These are phyloP conservation scores for Pseudomyrmex cubaensis DNA, from an alignment of 1,140 invertebrate genomes.

Conservation along the genomic window DNA sequence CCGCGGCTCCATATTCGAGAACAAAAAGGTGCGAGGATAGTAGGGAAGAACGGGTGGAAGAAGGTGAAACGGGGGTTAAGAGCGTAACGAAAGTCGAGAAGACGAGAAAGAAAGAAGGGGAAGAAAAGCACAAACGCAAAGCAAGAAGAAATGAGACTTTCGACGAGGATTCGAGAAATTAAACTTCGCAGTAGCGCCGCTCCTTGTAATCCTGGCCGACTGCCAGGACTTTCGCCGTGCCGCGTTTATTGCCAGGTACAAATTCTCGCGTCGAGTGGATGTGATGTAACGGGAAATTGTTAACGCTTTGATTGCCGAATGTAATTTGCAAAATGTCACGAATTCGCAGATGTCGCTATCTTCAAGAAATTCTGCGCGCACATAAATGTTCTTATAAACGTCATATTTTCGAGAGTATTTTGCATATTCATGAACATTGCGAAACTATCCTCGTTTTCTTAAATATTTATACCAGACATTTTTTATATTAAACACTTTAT, in stretches of 20 bases:
- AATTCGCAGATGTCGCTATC: background rate
- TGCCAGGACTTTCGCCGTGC: slow-evolving; percentile 76
- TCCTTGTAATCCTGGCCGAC: slow-evolving; percentile 79
- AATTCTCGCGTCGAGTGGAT: slow-evolving; percentile 28
- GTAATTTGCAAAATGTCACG: background rate
- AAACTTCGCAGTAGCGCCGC: slow-evolving; percentile 74
- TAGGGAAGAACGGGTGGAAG: slow-evolving; percentile 52
- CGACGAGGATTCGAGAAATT: slow-evolving; percentile 80
- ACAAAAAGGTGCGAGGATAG: slow-evolving; percentile 29
- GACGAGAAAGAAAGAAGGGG: slow-evolving; percentile 46
- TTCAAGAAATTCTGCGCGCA: background rate
- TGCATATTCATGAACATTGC: too few species aligned
- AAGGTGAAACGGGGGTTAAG: slow-evolving; percentile 48
- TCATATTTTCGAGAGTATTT: slow-evolving; percentile 14
- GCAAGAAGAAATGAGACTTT: slow-evolving; percentile 42
- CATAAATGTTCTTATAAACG: background rate
- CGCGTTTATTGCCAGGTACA: slow-evolving; percentile 48
- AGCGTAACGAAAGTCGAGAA: slow-evolving; percentile 37
- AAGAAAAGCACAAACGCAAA: slow-evolving; percentile 54
- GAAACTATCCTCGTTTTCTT: background rate
- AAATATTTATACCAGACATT: too few species aligned
- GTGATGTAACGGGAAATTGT: slow-evolving; percentile 21
- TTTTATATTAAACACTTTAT: too few species aligned
- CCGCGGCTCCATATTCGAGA: slow-evolving; percentile 28
- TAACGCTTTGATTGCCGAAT: slow-evolving; percentile 5